Evolutionary conservation across 2,888 invertebrate species (phyloP).

Genomic region (Ophion costatus): DNA sequence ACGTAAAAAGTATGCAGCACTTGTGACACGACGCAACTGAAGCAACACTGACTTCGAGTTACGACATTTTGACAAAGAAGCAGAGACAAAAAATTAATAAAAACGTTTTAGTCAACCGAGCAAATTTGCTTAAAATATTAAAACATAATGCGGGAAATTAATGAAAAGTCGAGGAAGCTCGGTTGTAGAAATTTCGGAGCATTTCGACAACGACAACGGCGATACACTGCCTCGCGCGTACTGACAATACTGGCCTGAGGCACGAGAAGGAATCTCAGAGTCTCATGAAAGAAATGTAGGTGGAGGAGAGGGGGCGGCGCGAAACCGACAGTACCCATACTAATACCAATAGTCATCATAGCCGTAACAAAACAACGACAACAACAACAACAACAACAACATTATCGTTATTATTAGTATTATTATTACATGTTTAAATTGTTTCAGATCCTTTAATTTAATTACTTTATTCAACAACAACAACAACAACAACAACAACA

Average conservation of each 20-base stretch:
- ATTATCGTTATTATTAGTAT: too few species aligned
- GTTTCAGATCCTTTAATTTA: too few species aligned
- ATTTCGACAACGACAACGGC: not conserved
- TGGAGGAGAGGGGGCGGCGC: not conserved
- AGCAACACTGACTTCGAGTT: slow-evolving; percentile 27
- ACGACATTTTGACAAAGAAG: not conserved
- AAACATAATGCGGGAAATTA: not conserved
- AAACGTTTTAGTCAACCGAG: not conserved
- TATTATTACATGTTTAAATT: too few species aligned
- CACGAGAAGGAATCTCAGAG: slow-evolving; percentile 2
- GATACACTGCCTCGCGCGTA: not conserved
- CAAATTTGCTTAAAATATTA: not conserved
- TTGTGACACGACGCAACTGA: slow-evolving; percentile 19
- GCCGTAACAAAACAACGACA: too few species aligned
- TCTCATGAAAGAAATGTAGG: not conserved
- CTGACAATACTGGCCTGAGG: not conserved
- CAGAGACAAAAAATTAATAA: not conserved
- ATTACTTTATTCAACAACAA: too few species aligned
- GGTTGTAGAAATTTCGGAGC: not conserved
- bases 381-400: too few species aligned
- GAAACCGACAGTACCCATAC: not conserved
- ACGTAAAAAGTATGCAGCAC: not conserved
- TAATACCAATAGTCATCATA: not conserved
- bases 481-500: too few species aligned
- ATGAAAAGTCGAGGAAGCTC: not conserved